These are phyloP conservation scores for Tichodroma muraria DNA, from an alignment of 2,113 vertebrate genomes.

Conservation along the genomic window DNA sequence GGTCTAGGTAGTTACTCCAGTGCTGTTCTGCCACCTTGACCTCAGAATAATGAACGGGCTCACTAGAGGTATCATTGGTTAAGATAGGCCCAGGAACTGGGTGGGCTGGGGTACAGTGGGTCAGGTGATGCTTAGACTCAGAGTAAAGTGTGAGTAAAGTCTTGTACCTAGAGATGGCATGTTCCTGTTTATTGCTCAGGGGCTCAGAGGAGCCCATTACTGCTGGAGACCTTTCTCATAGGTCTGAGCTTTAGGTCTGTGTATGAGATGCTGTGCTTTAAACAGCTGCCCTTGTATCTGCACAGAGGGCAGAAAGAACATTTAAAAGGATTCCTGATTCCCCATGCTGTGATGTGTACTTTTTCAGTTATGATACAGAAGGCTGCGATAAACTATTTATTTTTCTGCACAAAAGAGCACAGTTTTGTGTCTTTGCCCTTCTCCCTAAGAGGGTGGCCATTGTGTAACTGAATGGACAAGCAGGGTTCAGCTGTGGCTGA, in stretches of 20 bases:
- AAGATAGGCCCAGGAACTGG: background rate
- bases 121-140: background rate
- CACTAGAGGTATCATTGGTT: background rate
- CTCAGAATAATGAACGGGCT: background rate
- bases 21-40: background rate
- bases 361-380: background rate
- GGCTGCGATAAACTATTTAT: background rate
- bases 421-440: background rate
- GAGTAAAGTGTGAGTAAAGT: background rate
- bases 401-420: background rate
- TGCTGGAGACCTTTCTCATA: background rate
- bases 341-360: fast-evolving
- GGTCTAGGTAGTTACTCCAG: background rate
- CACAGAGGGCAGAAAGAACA: background rate
- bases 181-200: background rate
- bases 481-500: background rate
- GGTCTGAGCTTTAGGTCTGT: background rate
- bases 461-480: background rate
- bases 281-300: background rate
- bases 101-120: background rate
- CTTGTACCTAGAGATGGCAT: background rate
- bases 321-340: background rate
- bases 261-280: background rate
- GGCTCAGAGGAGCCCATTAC: background rate
- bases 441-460: background rate